A percentile compares a stretch with the other conserved stretches of the same genome.
Evolutionary conservation across 2,797 vertebrate species (phyloP).

Genomic region (Gymnoscopelus microlampas): DNA sequence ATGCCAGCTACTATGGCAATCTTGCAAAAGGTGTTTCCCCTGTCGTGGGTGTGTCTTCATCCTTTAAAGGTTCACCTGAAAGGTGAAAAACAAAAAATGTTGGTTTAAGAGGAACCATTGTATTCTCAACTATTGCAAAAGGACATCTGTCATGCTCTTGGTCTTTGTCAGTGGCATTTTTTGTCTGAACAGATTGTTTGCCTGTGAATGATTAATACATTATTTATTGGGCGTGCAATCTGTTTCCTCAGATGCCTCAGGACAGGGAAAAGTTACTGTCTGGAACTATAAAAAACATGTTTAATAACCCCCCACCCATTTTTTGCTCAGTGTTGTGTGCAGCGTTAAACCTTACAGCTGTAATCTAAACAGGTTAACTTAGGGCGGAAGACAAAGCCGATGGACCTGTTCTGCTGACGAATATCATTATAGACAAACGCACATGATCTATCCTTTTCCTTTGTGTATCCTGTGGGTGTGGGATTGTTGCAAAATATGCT

Average conservation of each 20-base stretch:
- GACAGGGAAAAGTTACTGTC: conserved; percentile 33
- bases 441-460: background rate
- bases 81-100: conserved; percentile 3
- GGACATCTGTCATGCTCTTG: conserved; percentile 11
- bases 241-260: conserved; percentile 66
- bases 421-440: conserved; percentile 20
- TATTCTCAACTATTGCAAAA: background rate
- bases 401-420: conserved; percentile 36
- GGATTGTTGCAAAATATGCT: conserved; percentile 1
- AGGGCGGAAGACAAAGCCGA: conserved; percentile 17
- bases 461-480: conserved; percentile 8
- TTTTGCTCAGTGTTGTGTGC: too few relatives aligned
- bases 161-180: conserved; percentile 5
- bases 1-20: too few relatives aligned
- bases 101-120: conserved; percentile 5
- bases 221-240: conserved; percentile 74
- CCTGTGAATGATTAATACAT: conserved; percentile 56
- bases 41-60: too few relatives aligned
- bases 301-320: background rate
- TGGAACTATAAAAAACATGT: background rate
- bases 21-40: too few relatives aligned
- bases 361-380: conserved; percentile 30
- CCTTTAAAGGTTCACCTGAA: too few relatives aligned
- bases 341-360: too few relatives aligned
- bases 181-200: conserved; percentile 46